phyloP scores from a whole-genome alignment of 2,113 vertebrate genomes.

The Microcebus tavaratra region DNA sequence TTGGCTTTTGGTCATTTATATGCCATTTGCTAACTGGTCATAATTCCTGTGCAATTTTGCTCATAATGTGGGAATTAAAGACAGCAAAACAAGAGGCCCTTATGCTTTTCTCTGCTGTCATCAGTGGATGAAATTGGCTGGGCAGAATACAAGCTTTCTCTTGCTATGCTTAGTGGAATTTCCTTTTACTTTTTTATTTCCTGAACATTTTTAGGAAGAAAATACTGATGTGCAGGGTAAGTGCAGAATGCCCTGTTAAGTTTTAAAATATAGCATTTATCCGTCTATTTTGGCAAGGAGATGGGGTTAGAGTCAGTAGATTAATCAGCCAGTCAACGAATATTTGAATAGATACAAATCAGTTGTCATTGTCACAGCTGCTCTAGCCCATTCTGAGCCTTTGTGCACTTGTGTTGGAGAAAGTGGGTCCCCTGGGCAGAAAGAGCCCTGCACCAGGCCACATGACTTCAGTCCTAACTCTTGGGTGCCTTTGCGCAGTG shows the following conservation, averaged over 20 bases:
- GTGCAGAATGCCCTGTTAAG: neutral
- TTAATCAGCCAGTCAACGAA: neutral
- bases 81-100: neutral
- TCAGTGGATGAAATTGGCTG: slow-evolving; percentile 26
- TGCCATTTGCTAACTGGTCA: slow-evolving; percentile 35
- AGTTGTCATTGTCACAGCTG: neutral
- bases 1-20: slow-evolving; percentile 39
- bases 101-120: neutral
- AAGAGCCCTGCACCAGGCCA: neutral
- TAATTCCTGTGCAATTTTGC: slow-evolving; percentile 35
- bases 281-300: neutral
- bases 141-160: neutral
- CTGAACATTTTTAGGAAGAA: slow-evolving; percentile 24
- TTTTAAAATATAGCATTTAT: neutral
- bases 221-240: neutral
- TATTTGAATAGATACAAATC: neutral
- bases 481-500: neutral
- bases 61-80: slow-evolving; percentile 27
- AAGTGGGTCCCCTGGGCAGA: neutral
- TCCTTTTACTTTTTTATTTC: neutral
- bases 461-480: neutral
- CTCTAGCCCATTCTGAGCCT: neutral
- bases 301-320: neutral
- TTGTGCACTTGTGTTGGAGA: neutral
- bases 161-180: neutral